phyloP scores from a whole-genome alignment of 2,797 vertebrate species.

The Toxotes lorentzi region DNA sequence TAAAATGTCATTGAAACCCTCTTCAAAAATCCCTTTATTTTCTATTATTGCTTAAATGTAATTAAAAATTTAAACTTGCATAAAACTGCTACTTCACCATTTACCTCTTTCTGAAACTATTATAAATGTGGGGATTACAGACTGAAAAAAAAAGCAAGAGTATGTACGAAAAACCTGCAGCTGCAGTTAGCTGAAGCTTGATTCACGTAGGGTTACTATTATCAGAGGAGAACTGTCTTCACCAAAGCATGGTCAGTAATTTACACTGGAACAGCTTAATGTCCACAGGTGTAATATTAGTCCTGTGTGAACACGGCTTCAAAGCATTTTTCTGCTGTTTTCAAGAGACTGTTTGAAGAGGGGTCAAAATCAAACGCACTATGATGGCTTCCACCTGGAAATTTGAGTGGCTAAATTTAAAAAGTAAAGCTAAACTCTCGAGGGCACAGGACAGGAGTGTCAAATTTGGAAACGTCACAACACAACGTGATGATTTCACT shows the following conservation, averaged over 20 bases:
- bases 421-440: constrained; percentile 13
- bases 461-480: constrained; percentile 36
- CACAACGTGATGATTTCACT: constrained; percentile 55
- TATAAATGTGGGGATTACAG: not conserved
- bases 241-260: constrained; percentile 1
- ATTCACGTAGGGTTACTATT: constrained; percentile 46
- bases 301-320: constrained; percentile 36
- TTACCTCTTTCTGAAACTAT: not conserved
- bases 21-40: not conserved
- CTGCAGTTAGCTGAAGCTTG: not conserved
- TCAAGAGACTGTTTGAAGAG: constrained; percentile 28
- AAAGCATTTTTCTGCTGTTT: constrained; percentile 57
- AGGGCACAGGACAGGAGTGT: constrained; percentile 6
- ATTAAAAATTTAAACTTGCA: not conserved
- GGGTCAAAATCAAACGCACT: constrained; percentile 17
- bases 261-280: constrained; percentile 28
- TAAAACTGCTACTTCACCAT: not conserved
- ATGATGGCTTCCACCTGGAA: constrained; percentile 29
- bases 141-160: constrained; percentile 3
- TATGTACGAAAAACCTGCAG: constrained; percentile 4
- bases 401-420: constrained; percentile 30
- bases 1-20: not conserved
- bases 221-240: constrained; percentile 30
- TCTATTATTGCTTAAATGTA: not conserved
- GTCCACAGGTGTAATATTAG: constrained; percentile 44